These are phyloP conservation scores for Bombyx mandarina DNA, from an alignment of 1,140 invertebrate genomes.

Conservation along the genomic window DNA sequence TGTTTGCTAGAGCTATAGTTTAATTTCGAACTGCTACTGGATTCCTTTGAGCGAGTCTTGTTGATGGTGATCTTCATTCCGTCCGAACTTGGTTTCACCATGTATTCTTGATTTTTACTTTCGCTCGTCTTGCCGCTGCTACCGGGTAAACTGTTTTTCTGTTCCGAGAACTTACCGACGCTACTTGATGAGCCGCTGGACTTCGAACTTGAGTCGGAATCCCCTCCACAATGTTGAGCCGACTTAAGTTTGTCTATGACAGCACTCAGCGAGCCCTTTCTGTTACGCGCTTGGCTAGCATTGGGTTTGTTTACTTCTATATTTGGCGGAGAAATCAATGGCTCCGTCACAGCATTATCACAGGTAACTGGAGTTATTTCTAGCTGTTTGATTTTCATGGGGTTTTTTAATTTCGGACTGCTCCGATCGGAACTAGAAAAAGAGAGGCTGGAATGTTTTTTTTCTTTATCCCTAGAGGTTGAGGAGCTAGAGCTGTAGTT, in stretches of 20 bases:
- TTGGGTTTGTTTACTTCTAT: conserved; percentile 71
- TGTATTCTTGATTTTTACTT: conserved; percentile 85
- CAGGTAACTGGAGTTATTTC: conserved; percentile 72
- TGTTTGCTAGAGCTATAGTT: conserved; percentile 60
- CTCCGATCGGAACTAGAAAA: conserved; percentile 68
- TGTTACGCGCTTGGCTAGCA: conserved; percentile 74
- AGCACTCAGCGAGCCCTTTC: conserved; percentile 85
- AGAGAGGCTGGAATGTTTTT: conserved; percentile 71
- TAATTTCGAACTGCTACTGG: conserved; percentile 62
- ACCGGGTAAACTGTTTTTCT: conserved; percentile 58
- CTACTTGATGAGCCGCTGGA: conserved; percentile 44
- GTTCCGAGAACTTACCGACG: conserved; percentile 66
- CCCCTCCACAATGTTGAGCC: conserved; percentile 76
- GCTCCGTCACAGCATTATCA: conserved; percentile 55
- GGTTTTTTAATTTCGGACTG: conserved; percentile 79
- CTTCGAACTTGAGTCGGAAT: conserved; percentile 46
- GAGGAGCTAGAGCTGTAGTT: conserved; percentile 63
- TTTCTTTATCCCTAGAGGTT: conserved; percentile 74
- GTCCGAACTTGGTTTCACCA: conserved; percentile 87
- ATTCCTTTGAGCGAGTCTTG: conserved; percentile 83
- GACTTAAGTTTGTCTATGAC: conserved; percentile 90
- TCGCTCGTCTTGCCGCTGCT: conserved; percentile 72
- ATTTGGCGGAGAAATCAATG: conserved; percentile 72
- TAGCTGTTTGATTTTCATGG: conserved; percentile 78
- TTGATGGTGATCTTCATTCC: conserved; percentile 93